Percentiles rank a stretch among this genome's conserved stretches.
Conservation (phyloP, 2,797 vertebrate genomes). For the Tokudaia tokunoshimensis region DNA sequence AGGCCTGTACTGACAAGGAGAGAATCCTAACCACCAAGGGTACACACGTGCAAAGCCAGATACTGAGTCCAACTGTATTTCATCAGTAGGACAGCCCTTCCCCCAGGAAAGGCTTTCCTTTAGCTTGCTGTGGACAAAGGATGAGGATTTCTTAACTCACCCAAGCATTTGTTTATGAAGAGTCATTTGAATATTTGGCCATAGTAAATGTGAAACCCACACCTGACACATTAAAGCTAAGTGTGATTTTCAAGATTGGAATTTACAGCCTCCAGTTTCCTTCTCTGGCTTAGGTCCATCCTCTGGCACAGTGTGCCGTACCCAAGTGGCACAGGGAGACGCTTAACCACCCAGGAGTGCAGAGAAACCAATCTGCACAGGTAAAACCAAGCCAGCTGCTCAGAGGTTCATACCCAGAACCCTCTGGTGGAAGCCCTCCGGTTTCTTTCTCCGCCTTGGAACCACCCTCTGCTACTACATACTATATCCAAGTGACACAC, state of each 20-base stretch:
- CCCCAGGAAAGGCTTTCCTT: background rate
- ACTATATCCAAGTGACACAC: no score
- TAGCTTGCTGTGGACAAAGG: background rate
- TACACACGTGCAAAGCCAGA: background rate
- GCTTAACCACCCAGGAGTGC: no score
- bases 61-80: background rate
- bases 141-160: background rate
- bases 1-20: background rate
- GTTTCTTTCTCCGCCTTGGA: no score
- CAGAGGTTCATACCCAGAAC: no score
- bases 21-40: background rate
- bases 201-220: conserved; percentile 12
- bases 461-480: no score
- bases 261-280: background rate
- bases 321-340: no score
- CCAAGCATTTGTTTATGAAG: conserved; percentile 32
- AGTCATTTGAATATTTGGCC: conserved; percentile 11
- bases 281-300: no score
- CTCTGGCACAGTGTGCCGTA: no score
- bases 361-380: no score
- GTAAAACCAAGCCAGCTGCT: no score
- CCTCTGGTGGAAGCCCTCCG: no score
- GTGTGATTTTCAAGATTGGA: conserved; percentile 27
- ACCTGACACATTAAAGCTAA: conserved; percentile 32
- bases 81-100: background rate